Evolutionary conservation across 1,140 invertebrate genomes (phyloP).

Genomic region (Drosophila setifemur): DNA sequence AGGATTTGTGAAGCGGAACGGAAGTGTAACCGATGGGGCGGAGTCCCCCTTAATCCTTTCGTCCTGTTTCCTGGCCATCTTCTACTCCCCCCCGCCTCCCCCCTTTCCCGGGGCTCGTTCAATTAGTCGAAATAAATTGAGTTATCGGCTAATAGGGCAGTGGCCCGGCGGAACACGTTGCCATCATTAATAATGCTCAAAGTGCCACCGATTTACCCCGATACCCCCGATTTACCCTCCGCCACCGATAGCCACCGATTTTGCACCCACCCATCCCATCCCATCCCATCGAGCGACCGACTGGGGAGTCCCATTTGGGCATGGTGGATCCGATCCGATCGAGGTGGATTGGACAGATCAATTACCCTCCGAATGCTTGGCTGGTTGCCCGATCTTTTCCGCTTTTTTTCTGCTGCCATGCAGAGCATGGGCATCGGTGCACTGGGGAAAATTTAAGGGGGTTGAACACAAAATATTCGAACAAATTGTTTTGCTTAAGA

Average conservation of each 20-base stretch:
- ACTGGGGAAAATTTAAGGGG: too few species aligned
- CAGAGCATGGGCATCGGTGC: too few species aligned
- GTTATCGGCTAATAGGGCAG: conserved; percentile 69
- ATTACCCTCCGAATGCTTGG: conserved; percentile 53
- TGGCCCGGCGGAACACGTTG: conserved; percentile 28
- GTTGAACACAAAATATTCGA: too few species aligned
- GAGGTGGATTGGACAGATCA: conserved; percentile 69
- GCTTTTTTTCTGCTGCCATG: conserved; percentile 11
- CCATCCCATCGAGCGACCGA: neutral
- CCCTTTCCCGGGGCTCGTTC: too few species aligned
- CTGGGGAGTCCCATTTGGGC: conserved; percentile 68
- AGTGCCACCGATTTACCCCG: conserved; percentile 11
- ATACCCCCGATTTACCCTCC: too few species aligned
- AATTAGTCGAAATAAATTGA: conserved; percentile 75
- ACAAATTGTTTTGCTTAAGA: too few species aligned
- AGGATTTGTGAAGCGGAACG: neutral
- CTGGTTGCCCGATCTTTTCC: conserved; percentile 12
- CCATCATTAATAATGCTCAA: conserved; percentile 76
- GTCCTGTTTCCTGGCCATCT: conserved; percentile 28
- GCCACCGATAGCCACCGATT: too few species aligned
- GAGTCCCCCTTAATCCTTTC: conserved; percentile 17
- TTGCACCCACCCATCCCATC: neutral
- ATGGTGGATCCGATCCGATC: conserved; percentile 66
- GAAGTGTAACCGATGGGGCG: conserved; percentile 6
- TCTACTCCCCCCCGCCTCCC: neutral